phyloP scores from a whole-genome alignment of 1,140 invertebrate genomes.

The Halictus rubicundus region DNA sequence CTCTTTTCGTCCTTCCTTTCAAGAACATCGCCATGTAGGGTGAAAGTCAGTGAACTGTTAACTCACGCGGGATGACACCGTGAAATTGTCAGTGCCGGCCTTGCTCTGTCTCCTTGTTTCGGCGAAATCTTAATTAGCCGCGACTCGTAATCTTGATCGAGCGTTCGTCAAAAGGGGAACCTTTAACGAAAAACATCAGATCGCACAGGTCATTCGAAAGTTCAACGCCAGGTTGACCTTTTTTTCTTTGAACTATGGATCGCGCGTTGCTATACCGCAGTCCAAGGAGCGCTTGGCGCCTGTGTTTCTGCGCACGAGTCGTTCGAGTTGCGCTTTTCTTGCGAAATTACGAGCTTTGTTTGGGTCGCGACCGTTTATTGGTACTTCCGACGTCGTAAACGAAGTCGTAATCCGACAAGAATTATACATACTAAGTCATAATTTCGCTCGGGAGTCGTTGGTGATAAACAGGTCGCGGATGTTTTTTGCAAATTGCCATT shows the following conservation, averaged over 20 bases:
- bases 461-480: too few species aligned
- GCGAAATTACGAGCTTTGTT: too few species aligned
- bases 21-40: slow-evolving; percentile 25
- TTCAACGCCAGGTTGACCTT: too few species aligned
- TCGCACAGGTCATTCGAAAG: background rate
- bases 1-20: slow-evolving; percentile 21
- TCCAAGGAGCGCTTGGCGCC: background rate
- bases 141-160: slow-evolving; percentile 15
- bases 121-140: slow-evolving; percentile 36
- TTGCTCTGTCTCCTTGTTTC: slow-evolving; percentile 4
- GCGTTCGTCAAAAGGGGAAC: background rate
- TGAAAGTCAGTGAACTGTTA: slow-evolving; percentile 32
- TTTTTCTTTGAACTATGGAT: background rate
- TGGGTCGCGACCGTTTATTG: too few species aligned
- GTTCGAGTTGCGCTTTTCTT: too few species aligned
- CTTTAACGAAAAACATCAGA: background rate
- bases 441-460: too few species aligned
- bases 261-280: background rate
- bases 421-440: too few species aligned
- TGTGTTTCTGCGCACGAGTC: too few species aligned
- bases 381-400: too few species aligned
- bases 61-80: background rate
- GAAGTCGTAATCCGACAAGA: too few species aligned
- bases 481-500: too few species aligned
- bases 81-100: slow-evolving; percentile 13